Percentiles rank a stretch among this genome's conserved stretches.
Conservation (phyloP, 2,797 vertebrate genomes). For the Gymnoscopelus braueri region DNA sequence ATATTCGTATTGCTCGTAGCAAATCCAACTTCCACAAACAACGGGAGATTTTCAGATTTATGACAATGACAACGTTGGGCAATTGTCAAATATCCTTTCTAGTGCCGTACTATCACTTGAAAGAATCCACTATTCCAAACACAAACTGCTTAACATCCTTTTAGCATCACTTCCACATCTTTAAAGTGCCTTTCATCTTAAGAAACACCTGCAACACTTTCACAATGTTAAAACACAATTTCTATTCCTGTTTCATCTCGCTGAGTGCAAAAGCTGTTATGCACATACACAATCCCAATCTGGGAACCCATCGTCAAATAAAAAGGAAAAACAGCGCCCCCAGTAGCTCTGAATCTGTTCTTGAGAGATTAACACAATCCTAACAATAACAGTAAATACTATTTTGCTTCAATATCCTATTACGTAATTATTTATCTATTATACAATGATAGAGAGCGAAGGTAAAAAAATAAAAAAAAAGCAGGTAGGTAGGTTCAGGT, state of each 20-base stretch:
- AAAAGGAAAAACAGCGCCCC: no score
- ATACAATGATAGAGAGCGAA: no score
- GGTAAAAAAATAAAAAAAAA: no score
- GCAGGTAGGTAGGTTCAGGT: no score
- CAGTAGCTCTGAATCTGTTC: no score
- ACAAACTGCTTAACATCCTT: constrained; percentile 58
- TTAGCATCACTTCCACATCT: constrained; percentile 61
- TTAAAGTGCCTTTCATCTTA: constrained; percentile 73
- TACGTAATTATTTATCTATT: no score
- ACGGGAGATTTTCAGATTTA: constrained; percentile 61
- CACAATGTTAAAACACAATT: no score
- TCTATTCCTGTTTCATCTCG: not conserved
- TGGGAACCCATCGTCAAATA: no score
- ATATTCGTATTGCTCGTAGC: constrained; percentile 61
- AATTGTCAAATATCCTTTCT: constrained; percentile 55
- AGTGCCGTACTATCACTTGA: constrained; percentile 76
- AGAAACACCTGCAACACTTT: constrained; percentile 15
- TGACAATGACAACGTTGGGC: constrained; percentile 48
- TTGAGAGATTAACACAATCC: no score
- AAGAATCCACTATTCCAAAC: constrained; percentile 71
- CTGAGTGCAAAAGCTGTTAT: not conserved
- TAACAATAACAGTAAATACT: not conserved
- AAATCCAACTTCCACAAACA: constrained; percentile 75
- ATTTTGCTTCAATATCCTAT: no score
- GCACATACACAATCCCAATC: not conserved